Evolutionary conservation across 2,113 vertebrate species (phyloP).

Genomic region (Solea solea): DNA sequence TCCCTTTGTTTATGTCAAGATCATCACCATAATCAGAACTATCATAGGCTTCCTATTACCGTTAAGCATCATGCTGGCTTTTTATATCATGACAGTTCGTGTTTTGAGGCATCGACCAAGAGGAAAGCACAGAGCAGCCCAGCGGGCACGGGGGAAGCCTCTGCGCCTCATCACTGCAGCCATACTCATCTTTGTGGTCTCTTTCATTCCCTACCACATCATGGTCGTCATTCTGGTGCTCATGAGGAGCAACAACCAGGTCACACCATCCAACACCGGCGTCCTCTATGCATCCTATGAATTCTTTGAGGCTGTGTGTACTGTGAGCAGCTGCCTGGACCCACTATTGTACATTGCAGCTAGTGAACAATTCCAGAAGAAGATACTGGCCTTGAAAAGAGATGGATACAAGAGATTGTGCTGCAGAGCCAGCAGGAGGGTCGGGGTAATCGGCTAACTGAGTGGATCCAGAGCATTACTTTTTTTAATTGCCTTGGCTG

Average conservation of each 20-base stretch:
- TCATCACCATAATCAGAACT: conserved; percentile 69
- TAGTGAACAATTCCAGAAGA: conserved; percentile 77
- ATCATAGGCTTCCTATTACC: conserved; percentile 80
- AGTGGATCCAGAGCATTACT: background rate
- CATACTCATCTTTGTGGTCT: conserved; percentile 80
- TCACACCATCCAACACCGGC: conserved; percentile 54
- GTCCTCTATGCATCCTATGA: conserved; percentile 71
- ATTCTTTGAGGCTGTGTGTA: conserved; percentile 81
- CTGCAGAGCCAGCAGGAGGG: conserved; percentile 58
- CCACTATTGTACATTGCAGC: conserved; percentile 83
- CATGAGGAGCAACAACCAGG: conserved; percentile 67
- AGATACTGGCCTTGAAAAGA: conserved; percentile 54
- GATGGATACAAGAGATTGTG: conserved; percentile 41
- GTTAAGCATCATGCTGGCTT: conserved; percentile 70
- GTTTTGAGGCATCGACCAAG: conserved; percentile 68
- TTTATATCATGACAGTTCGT: conserved; percentile 75
- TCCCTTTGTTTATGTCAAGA: conserved; percentile 61
- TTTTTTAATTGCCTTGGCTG: background rate
- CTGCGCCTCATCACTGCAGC: conserved; percentile 78
- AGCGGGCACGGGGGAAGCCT: conserved; percentile 66
- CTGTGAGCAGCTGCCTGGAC: conserved; percentile 83
- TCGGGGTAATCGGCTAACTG: conserved; percentile 54
- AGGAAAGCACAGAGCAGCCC: conserved; percentile 38
- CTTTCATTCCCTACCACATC: conserved; percentile 83
- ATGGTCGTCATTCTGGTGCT: conserved; percentile 76